Conservation (phyloP, 2,113 vertebrate genomes). For the Chlorodrepanis virens region DNA sequence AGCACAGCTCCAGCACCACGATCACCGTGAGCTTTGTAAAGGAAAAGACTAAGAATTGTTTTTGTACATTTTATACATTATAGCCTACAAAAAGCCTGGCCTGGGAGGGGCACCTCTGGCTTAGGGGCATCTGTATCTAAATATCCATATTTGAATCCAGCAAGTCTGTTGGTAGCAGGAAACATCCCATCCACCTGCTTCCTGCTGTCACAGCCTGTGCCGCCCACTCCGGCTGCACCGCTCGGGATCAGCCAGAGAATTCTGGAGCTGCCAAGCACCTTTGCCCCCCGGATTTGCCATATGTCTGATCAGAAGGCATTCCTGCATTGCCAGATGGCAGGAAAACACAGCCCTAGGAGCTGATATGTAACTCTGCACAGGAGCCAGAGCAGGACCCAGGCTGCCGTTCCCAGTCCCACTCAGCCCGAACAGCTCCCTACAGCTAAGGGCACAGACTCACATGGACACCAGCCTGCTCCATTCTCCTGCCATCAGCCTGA, state of each 20-base stretch:
- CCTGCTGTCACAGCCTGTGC: background rate
- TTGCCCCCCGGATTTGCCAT: background rate
- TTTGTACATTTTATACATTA: background rate
- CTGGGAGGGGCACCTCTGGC: background rate
- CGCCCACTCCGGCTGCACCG: rapidly evolving
- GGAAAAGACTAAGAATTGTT: background rate
- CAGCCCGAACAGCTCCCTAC: rapidly evolving
- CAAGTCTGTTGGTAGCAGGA: background rate
- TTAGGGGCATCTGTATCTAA: background rate
- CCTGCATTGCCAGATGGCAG: background rate
- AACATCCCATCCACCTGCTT: background rate
- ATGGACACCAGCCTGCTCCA: background rate
- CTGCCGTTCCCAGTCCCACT: rapidly evolving
- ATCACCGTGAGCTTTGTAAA: rapidly evolving
- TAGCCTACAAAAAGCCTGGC: background rate
- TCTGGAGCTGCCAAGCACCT: background rate
- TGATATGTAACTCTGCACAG: background rate
- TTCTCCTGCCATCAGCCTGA: background rate
- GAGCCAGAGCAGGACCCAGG: background rate
- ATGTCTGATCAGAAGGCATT: background rate
- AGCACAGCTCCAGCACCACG: background rate
- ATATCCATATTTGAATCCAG: background rate
- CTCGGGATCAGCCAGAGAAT: background rate
- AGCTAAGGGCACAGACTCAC: background rate
- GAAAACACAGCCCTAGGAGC: background rate